A percentile compares a stretch with the other conserved stretches of the same genome.
Evolutionary conservation across 2,797 vertebrate species (phyloP).

Genomic region (Helostoma temminkii): DNA sequence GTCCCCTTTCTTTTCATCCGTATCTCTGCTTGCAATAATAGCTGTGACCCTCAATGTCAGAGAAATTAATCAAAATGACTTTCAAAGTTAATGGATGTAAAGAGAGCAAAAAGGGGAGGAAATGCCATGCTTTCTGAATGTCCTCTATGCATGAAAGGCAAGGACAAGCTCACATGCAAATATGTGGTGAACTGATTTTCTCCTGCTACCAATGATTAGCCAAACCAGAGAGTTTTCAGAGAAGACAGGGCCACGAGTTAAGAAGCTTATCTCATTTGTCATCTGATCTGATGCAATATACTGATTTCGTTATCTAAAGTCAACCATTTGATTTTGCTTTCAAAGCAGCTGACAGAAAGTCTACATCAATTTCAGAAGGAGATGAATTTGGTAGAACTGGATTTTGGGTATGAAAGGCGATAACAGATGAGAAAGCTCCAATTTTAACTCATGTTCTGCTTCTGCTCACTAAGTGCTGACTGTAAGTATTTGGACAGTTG

Average conservation of each 20-base stretch:
- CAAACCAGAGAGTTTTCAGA: constrained; percentile 50
- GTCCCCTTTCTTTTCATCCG: constrained; percentile 66
- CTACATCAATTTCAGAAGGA: not conserved
- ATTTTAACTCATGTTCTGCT: constrained; percentile 61
- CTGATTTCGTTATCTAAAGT: constrained; percentile 1
- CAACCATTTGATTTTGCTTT: not conserved
- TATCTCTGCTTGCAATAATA: constrained; percentile 75
- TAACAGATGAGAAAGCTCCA: constrained; percentile 55
- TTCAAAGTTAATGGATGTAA: constrained; percentile 76
- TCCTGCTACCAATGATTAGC: constrained; percentile 41
- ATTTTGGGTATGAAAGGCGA: constrained; percentile 21
- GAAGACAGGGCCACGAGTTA: constrained; percentile 59
- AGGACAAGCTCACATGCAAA: constrained; percentile 59
- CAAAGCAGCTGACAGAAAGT: not conserved
- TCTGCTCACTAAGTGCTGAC: constrained; percentile 2
- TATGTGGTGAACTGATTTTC: constrained; percentile 36
- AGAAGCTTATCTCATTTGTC: constrained; percentile 57
- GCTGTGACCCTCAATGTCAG: constrained; percentile 73
- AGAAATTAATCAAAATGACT: constrained; percentile 73
- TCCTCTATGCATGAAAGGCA: constrained; percentile 67
- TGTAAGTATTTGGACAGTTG: not conserved
- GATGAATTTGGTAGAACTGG: not conserved
- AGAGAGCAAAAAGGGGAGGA: constrained; percentile 43
- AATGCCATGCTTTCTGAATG: constrained; percentile 61
- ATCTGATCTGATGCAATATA: constrained; percentile 18